Base-by-base conservation (phyloP, 2,113 vertebrate genomes). In the Ovis canadensis region DNA sequence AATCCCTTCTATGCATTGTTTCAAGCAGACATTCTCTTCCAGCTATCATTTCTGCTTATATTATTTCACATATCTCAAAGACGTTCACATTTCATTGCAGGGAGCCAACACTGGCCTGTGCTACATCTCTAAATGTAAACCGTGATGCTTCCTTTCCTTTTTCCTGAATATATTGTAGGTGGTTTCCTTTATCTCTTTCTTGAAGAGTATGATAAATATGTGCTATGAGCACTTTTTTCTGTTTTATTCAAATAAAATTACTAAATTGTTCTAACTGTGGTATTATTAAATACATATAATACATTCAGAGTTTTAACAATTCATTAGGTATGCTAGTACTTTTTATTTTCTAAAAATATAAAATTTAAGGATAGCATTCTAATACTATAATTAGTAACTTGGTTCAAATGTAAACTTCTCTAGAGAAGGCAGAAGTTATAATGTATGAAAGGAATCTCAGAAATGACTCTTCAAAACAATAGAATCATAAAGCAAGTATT, bases 1-100 rank as follows among this genome's bases (percentile, higher is more conserved):
- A 92, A 74, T 25, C 19, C 27, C 23, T 88, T 88, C 15, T 29
- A 59, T 33, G 23, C 9, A 27, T 86, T 88, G 52, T 90, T 90
- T 96, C 88, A 95, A 80, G 74, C 36, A 84, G 57, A 95, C 88
- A 90, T 81, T 74, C 45, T 92, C 40, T 36, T 92, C 45, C 40
- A 89, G 77, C 67, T 81, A 67, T 94, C 93, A 93, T 95, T 95
- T 95, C 80, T 96, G 89, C 64, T 84, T 60, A 6, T n/a, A 29
- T 82, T 54, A 43, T 17, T 84, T 84, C 15, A 33, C 15, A 16
- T 91, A 7, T 85, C 33, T 87, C 36, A 86, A 90, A 82, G 78
- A 45, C 0, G 5, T 25, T 82, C 60, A 29, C 3, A 8, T 45
- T 96, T 48, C 55, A 36, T 50, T 17, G 4, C 9, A 27, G 12